These are phyloP conservation scores for Conus ventricosus DNA, from an alignment of 1,140 invertebrate genomes.

Conservation along the genomic window DNA sequence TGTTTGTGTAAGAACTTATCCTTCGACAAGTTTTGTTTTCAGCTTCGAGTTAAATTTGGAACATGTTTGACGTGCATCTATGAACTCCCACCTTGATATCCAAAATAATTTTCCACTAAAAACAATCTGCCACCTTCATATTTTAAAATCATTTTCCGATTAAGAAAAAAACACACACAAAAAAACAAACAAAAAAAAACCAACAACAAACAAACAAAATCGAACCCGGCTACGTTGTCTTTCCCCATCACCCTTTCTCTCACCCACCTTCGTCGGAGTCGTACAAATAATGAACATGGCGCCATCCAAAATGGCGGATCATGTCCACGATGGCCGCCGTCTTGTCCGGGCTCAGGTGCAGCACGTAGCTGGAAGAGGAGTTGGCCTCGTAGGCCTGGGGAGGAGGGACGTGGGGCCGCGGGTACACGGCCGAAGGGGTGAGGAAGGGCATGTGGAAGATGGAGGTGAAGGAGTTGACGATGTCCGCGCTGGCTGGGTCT, in stretches of 20 bases:
- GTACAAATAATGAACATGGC: conserved; percentile 94
- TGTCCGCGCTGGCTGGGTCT: conserved; percentile 92
- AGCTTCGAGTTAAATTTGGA: too few species aligned
- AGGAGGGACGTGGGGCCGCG: conserved; percentile 29
- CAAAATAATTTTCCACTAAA: too few species aligned
- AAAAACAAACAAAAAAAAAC: too few species aligned
- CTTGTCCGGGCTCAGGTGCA: conserved; percentile 90
- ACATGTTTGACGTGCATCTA: too few species aligned
- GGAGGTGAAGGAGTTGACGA: conserved; percentile 94
- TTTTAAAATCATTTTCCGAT: too few species aligned
- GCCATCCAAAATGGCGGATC: conserved; percentile 92
- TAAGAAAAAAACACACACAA: too few species aligned
- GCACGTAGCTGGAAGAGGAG: conserved; percentile 42
- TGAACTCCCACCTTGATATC: too few species aligned
- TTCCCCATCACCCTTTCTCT: background rate
- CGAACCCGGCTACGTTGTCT: background rate
- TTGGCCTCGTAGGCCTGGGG: background rate
- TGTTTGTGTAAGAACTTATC: too few species aligned
- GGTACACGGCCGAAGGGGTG: conserved; percentile 69
- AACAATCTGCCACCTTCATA: too few species aligned
- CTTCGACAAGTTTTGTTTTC: too few species aligned
- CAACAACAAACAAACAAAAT: too few species aligned
- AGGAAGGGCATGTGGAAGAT: conserved; percentile 97
- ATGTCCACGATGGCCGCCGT: conserved; percentile 94
- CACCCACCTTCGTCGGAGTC: conserved; percentile 93